phyloP scores from a whole-genome alignment of 2,797 vertebrate genomes.

The Lutjanus argentimaculatus region DNA sequence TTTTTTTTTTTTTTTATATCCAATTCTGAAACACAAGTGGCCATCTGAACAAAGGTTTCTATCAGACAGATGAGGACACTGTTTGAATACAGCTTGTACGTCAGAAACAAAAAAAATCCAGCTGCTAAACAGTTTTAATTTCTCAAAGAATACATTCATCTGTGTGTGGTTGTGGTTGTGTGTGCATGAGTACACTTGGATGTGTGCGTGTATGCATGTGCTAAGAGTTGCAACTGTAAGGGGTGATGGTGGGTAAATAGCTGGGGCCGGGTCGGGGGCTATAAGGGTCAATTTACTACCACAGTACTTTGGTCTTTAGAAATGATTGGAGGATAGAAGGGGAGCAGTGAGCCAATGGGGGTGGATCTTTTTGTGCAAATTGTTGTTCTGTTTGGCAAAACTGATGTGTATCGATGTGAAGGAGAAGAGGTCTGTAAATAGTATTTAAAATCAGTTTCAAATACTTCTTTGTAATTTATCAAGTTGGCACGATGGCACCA shows the following conservation, averaged over 20 bases:
- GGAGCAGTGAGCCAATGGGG: conserved; percentile 76
- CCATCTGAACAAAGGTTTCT: conserved; percentile 37
- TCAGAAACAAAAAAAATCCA: conserved; percentile 59
- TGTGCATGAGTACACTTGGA: conserved; percentile 37
- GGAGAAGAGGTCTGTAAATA: conserved; percentile 68
- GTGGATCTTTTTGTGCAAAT: conserved; percentile 83
- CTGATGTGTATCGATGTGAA: conserved; percentile 59
- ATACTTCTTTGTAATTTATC: conserved; percentile 68
- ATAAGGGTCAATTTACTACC: conserved; percentile 77
- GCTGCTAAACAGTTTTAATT: conserved; percentile 70
- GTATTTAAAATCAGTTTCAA: conserved; percentile 70
- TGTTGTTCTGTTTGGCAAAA: conserved; percentile 74
- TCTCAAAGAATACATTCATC: conserved; percentile 85
- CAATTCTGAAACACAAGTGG: conserved; percentile 42
- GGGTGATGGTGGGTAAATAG: conserved; percentile 54
- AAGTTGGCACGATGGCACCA: conserved; percentile 81
- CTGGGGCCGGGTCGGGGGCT: conserved; percentile 51
- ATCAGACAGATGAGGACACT: conserved; percentile 50
- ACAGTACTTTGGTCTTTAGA: conserved; percentile 88
- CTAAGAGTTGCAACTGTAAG: conserved; percentile 52
- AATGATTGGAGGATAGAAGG: conserved; percentile 77
- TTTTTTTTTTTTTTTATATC: conserved; percentile 19
- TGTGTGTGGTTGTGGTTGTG: conserved; percentile 63
- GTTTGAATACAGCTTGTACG: conserved; percentile 56
- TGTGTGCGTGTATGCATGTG: neutral